Conservation (phyloP, 2,888 invertebrate species). For the Lordiphosa fenestrarum region DNA sequence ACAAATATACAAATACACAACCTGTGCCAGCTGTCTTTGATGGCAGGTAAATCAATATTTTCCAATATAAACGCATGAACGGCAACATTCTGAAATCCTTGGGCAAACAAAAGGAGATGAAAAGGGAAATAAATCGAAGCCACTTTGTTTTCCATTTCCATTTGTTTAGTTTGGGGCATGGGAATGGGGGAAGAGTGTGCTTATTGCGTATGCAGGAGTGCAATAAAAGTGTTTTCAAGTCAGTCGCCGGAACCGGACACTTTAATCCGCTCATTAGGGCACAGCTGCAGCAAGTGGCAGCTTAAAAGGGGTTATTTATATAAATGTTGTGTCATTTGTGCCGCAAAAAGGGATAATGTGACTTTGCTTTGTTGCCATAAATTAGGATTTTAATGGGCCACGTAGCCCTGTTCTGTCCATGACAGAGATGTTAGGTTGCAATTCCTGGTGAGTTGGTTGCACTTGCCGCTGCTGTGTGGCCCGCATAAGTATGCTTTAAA, state of each 20-base stretch:
- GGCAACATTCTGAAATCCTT: constrained; percentile 42
- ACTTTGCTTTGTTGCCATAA: constrained; percentile 40
- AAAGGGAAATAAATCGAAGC: constrained; percentile 30
- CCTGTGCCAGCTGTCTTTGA: constrained; percentile 63
- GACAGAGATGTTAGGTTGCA: constrained; percentile 33
- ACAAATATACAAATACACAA: constrained; percentile 17
- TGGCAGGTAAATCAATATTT: constrained; percentile 74
- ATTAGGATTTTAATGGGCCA: constrained; percentile 39
- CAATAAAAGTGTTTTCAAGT: constrained; percentile 7
- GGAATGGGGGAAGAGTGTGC: constrained; percentile 1
- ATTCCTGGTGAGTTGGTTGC: constrained; percentile 41
- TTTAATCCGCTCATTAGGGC: constrained; percentile 69
- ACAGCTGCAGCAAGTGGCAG: constrained; percentile 57
- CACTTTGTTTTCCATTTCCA: constrained; percentile 35
- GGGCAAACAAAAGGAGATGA: constrained; percentile 45
- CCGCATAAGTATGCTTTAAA: constrained; percentile 48
- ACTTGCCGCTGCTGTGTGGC: constrained; percentile 1
- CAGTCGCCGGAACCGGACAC: not conserved
- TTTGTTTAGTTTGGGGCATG: constrained; percentile 16
- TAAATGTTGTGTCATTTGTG: constrained; percentile 34
- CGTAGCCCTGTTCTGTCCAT: not conserved
- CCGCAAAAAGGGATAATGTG: constrained; percentile 51
- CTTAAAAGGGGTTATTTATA: constrained; percentile 55
- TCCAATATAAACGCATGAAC: constrained; percentile 66
- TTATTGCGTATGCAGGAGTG: constrained; percentile 13